Evolutionary conservation across 2,888 invertebrate species (phyloP), one percentile per base, ranked within the genome.

Genomic region (Nomada fabriciana): DNA sequence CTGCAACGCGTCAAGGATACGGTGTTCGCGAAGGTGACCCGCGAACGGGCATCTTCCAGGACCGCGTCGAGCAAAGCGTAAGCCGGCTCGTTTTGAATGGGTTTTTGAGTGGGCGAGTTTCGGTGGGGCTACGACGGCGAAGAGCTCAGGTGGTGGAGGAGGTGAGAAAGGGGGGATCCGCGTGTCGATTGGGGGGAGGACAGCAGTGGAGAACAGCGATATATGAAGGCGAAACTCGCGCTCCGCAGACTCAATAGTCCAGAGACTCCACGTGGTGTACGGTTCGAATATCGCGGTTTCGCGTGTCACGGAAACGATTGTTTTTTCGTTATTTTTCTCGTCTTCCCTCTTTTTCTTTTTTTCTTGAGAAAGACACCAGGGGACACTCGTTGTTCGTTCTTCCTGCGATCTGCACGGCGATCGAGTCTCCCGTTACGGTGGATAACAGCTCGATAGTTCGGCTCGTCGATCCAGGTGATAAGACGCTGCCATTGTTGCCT

Each of bases 191-290:
- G 86, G 85, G 87, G 88, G 83, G 79, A 80, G 84, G 72, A 87
- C 78, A 76, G 82, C 86, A 83, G 90, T 85, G 90, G 86, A 82
- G 90, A 90, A 89, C 88, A 88, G 85, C 92, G 91, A 92, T 93
- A 93, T 93, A 93, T 93, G 92, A 93, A 92, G 89, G 93, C 91
- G 92, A 93, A 93, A 91, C 91, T 86, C 87, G 90, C 91, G 90
- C 90, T 85, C 89, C 88, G 90, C 91, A 89, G 92, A 91, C 91
- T 92, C 93, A 91, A 93, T 93, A 92, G 92, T 90, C 90, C 92
- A 91, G 87, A 88, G 89, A 84, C 82, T 84, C 73, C 85, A 84
- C 85, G 83, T 89, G 87, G 75, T 82, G 84, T 79, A 67, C 76
- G 61, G 63, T 74, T 83, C 77, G 74, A 76, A 75, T 52, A 82